These are phyloP conservation scores for Euplagia quadripunctaria DNA, from an alignment of 2,888 invertebrate genomes.

Conservation along the genomic window DNA sequence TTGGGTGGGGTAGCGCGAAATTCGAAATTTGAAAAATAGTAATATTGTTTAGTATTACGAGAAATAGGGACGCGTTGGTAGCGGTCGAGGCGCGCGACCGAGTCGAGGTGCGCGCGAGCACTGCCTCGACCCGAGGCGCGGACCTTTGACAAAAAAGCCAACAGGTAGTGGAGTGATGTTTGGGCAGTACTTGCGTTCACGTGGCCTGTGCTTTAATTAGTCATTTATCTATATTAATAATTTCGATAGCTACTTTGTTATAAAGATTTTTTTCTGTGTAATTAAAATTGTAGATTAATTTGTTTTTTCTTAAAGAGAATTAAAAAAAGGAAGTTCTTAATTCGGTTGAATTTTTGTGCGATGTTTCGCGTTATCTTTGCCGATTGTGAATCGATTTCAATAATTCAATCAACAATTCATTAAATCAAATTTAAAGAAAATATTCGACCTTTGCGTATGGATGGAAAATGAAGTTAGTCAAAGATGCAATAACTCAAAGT, in stretches of 20 bases:
- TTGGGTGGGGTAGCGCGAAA: not conserved
- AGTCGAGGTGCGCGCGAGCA: slow-evolving; percentile 73
- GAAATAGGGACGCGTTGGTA: not conserved
- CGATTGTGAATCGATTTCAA: not conserved
- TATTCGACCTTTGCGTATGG: not conserved
- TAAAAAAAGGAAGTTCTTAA: not conserved
- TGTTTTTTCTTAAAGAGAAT: not conserved
- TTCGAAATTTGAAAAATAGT: not conserved
- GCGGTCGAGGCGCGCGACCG: slow-evolving; percentile 66
- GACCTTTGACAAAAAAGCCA: slow-evolving; percentile 77
- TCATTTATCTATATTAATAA: not conserved
- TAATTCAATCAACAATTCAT: not conserved
- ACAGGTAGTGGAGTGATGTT: slow-evolving; percentile 63
- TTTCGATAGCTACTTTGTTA: not conserved
- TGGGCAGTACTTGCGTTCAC: slow-evolving; percentile 45
- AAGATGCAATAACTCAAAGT: too few species aligned
- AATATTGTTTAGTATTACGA: not conserved
- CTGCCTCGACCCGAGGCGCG: slow-evolving; percentile 65
- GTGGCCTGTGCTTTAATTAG: slow-evolving; percentile 41
- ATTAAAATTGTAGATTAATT: not conserved
- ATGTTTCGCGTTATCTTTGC: not conserved
- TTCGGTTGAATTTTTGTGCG: too few species aligned
- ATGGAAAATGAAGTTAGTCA: too few species aligned
- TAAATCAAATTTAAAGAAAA: not conserved
- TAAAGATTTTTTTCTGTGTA: not conserved